Base-by-base conservation (phyloP, 2,888 invertebrate genomes). In the Drosophila mettleri region DNA sequence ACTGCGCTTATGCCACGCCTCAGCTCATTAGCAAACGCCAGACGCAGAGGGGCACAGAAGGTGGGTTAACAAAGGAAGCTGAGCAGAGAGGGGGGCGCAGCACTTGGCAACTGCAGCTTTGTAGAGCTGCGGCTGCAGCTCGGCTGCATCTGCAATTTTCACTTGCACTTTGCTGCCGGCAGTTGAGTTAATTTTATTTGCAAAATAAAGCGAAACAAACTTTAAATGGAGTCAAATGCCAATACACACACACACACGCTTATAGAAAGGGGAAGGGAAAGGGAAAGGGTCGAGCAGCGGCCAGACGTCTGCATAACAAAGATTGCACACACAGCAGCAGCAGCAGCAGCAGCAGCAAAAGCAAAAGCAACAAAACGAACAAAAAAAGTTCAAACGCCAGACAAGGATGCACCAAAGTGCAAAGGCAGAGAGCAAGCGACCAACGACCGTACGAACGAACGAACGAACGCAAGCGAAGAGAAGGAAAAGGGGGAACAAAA, bases 211-310 rank as follows among this genome's bases (percentile, higher is more conserved):
- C 71, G 82, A 85, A 87, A 76, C 82, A 87, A 87, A 82, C 89
- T 85, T 85, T 88, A 85, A 85, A 85, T 85, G 89, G 80, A 89
- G 85, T 89, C 89, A 85, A 85, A 89, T 88, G 85, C 87, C 83
- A 89, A 68, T 76, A 78, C 78, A 81, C 76, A 79, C 83, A 73
- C 46, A 64, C 45, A 61, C 45, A 57, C 43, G 58, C 52, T 29
- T 46, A 24, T 41, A 27, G 14, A 18, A 24, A 24, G 14, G 33
- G 39, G 34, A 3, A 29, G 24, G 34, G 54, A 36, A 16, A 43
- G n/a, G 24, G 43, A 9, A 1, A n/a, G 5, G 2, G 3, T 12
- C 58, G 60, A 68, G 75, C 75, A 59, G 55, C 67, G 69, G 69
- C 80, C 80, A 83, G 87, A 83, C 87, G 88, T 88, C 87, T 88